These are phyloP conservation scores for Mimas tiliae DNA, from an alignment of 2,888 invertebrate genomes.

Conservation along the genomic window DNA sequence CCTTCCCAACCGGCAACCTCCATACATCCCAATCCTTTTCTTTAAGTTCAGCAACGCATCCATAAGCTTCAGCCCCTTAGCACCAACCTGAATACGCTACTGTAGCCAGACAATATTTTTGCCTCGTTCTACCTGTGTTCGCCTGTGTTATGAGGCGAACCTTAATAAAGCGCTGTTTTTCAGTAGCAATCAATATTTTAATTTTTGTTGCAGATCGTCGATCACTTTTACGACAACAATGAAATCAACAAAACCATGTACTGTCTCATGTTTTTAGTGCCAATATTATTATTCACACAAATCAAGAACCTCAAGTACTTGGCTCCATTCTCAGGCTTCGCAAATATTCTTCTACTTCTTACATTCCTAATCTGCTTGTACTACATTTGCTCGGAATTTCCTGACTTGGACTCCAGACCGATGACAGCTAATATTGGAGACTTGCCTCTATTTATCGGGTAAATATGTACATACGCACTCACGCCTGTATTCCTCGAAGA, in stretches of 20 bases:
- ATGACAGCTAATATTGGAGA: constrained; percentile 83
- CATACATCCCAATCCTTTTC: too few species aligned
- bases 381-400: constrained; percentile 88
- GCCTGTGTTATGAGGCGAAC: too few species aligned
- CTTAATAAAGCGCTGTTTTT: too few species aligned
- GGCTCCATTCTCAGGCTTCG: constrained; percentile 94
- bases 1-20: too few species aligned
- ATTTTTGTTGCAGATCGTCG: constrained; percentile 66
- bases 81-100: too few species aligned
- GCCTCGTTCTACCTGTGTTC: too few species aligned
- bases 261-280: constrained; percentile 70
- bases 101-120: too few species aligned
- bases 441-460: constrained; percentile 94
- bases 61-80: too few species aligned
- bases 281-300: constrained; percentile 73
- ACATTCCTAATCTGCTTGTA: constrained; percentile 93
- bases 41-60: too few species aligned
- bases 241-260: constrained; percentile 60
- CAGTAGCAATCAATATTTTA: too few species aligned
- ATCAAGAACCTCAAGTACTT: constrained; percentile 92
- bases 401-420: constrained; percentile 74
- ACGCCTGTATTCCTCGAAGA: too few species aligned
- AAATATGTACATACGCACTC: too few species aligned
- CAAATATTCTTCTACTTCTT: constrained; percentile 91
- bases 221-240: constrained; percentile 49